Conservation (phyloP, 2,113 vertebrate species). For the Rhizomys pruinosus region DNA sequence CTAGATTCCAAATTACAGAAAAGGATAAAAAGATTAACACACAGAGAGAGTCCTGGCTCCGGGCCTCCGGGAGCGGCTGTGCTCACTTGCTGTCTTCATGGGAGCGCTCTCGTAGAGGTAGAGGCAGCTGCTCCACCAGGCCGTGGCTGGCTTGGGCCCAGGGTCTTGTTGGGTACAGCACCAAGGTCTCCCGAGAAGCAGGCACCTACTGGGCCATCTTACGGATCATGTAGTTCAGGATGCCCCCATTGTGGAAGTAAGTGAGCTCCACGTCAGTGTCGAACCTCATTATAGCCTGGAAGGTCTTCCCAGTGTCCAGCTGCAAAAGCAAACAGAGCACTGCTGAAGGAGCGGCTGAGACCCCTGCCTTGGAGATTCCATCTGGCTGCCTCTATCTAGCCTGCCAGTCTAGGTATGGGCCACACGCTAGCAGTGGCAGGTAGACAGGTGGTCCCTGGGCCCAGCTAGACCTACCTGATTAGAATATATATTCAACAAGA, state of each 20-base stretch:
- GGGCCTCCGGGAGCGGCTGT: not conserved
- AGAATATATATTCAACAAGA: not conserved
- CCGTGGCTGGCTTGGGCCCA: not conserved
- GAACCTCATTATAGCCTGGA: slow-evolving; percentile 93
- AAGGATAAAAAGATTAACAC: slow-evolving; percentile 61
- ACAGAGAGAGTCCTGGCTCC: slow-evolving; percentile 48
- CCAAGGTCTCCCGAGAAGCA: not conserved
- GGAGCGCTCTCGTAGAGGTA: not conserved
- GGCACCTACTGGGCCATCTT: slow-evolving; percentile 89
- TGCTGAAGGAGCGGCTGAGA: not conserved
- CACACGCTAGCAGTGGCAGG: not conserved
- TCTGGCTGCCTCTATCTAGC: not conserved
- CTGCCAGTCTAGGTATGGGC: not conserved
- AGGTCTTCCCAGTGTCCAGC: slow-evolving; percentile 93
- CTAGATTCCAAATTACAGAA: slow-evolving; percentile 64
- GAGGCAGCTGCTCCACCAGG: not conserved
- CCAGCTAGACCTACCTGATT: not conserved
- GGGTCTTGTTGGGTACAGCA: not conserved
- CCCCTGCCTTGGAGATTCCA: not conserved
- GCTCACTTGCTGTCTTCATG: not conserved
- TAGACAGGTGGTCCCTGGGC: accelerated
- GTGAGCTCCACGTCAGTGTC: slow-evolving; percentile 97
- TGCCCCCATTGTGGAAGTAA: slow-evolving; percentile 95
- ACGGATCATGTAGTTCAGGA: slow-evolving; percentile 99
- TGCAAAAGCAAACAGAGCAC: slow-evolving; percentile 77